Base-by-base conservation (phyloP, 2,888 invertebrate species). In the Diarsia dahlii region DNA sequence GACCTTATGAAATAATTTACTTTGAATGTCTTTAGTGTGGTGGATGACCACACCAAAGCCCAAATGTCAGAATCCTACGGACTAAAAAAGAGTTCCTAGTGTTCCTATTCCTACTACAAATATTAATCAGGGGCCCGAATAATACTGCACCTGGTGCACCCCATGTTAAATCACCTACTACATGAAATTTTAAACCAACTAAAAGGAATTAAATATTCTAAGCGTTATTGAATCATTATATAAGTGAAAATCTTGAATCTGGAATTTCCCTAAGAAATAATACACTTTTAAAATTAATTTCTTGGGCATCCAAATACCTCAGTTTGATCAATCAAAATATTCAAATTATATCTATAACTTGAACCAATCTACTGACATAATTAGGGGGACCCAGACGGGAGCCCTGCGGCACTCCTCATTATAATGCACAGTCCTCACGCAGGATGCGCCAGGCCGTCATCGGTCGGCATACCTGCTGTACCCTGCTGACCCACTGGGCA, bases 401-500 rank as follows among this genome's bases (percentile, higher is more conserved):
- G 73, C 81, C 87, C 81, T 84, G 79, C 48, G 84, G 85, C 66
- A 91, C 85, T 79, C 88, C 91, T 92, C 89, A 94, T 94, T 95
- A 84, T 82, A 88, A 95, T 95, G 92, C 94, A 89, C 60, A 56
- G 54, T 78, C 85, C 78, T 80, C 77, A 71, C 89, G 83, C 92
- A 93, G 94, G 93, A 94, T 92, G 90, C 89, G 86, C 73, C 77
- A 80, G 83, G 83, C 85, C 84, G 79, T 76, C 83, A 89, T 85
- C 85, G 28, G 1, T 28, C 88, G 85, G 88, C 92, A 92, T 92
- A 90, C 92, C 92, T 90, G 87, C 85, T 83, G 81, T 93, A 94
- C 91, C 93, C 94, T 90, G 87, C 83, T 95, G 91, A 95, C 95
- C 95, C 88, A 95, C 93, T 92, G 82, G 58, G 76, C 80, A 85